Conservation (phyloP, 2,888 invertebrate genomes). For the Tiliacea citrago region DNA sequence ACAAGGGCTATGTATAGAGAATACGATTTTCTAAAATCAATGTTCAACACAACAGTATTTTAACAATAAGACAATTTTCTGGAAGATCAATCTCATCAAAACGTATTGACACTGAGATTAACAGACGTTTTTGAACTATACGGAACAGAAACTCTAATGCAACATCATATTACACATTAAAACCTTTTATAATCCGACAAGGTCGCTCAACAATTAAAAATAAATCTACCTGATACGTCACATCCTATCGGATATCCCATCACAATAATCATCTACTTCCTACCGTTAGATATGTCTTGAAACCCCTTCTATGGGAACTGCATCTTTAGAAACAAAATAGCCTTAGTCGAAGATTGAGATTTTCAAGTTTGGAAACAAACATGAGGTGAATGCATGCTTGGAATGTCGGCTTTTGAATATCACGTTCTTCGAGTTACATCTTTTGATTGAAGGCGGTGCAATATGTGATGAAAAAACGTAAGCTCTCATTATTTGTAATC, state of each 20-base stretch:
- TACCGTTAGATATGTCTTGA: conserved; percentile 76
- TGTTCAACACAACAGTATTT: not conserved
- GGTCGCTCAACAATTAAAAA: conserved; percentile 60
- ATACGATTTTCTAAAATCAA: not conserved
- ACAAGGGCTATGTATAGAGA: not conserved
- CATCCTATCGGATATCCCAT: conserved; percentile 86
- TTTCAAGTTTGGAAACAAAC: not conserved
- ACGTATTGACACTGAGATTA: not conserved
- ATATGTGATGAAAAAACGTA: conserved; percentile 74
- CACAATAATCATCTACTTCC: conserved; percentile 86
- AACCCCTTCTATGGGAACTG: conserved; percentile 19
- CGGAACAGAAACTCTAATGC: conserved; percentile 1
- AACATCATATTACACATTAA: conserved; percentile 27
- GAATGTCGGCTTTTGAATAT: conserved; percentile 14
- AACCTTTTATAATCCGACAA: conserved; percentile 45
- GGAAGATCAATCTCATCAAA: not conserved
- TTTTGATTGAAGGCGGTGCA: conserved; percentile 24
- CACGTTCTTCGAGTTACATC: not conserved
- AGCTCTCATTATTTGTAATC: conserved; percentile 84
- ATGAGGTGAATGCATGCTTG: not conserved
- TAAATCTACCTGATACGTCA: conserved; percentile 79
- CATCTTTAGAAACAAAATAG: conserved; percentile 13
- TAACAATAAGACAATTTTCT: not conserved
- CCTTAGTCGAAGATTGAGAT: not conserved
- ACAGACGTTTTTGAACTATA: not conserved